Evolutionary conservation across 2,797 vertebrate species (phyloP).

Genomic region (Pseudotriccus pelzelni): DNA sequence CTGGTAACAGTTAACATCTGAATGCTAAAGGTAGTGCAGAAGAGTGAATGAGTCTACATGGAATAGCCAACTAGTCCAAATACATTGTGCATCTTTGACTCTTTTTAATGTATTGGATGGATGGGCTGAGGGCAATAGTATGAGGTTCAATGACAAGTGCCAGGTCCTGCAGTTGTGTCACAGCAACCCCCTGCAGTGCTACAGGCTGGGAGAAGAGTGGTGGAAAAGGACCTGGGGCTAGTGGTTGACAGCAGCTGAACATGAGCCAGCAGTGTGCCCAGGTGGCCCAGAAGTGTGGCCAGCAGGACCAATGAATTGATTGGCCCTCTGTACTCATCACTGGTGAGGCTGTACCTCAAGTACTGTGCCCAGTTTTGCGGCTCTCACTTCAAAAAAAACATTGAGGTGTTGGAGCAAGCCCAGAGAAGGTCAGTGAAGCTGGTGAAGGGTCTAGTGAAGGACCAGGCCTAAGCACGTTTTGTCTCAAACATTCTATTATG

Average conservation of each 20-base stretch:
- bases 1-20: not conserved
- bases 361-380: not conserved
- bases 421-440: not conserved
- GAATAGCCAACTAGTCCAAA: not conserved
- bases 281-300: not conserved
- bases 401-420: not conserved
- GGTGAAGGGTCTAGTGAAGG: accelerated
- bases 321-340: not conserved
- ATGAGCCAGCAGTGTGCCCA: too few relatives aligned
- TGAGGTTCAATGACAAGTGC: not conserved
- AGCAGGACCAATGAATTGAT: not conserved
- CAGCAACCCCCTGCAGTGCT: not conserved
- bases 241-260: not conserved
- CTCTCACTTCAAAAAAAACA: not conserved
- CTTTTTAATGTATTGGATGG: not conserved
- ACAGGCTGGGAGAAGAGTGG: not conserved
- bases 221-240: not conserved
- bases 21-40: not conserved
- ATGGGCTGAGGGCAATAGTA: not conserved
- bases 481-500: not conserved
- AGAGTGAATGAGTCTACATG: not conserved
- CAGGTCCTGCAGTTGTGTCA: not conserved
- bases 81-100: not conserved
- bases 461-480: not conserved
- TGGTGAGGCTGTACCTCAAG: not conserved